Base-by-base conservation (phyloP, 2,888 invertebrate genomes). In the Cyclophora albipunctata region DNA sequence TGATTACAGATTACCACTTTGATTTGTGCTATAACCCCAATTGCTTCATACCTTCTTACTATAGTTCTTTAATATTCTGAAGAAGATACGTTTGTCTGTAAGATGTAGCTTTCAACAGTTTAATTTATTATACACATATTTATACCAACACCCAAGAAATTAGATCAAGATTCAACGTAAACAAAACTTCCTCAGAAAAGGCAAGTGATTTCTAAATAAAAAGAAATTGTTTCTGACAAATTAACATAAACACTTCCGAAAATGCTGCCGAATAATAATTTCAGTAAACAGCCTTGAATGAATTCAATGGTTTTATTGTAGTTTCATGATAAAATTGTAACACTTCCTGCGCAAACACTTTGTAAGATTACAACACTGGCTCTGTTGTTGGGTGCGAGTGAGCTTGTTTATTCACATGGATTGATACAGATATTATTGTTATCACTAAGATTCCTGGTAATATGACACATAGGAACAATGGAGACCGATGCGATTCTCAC, bases 401-500 rank as follows among this genome's bases (percentile, higher is more conserved):
- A 37, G 5, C 37, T 37, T 37, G 37, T 37, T 37, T 37, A 37
- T 37, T 37, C 37, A 37, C 5, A 37, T 37, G 37, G 4, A 35
- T 34, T 35, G 42, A 48, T 43, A 34, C 48, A 37, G 37, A 5
- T 5, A 5, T 37, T 37, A 5, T 37, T 37, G 37, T 37, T 37
- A 37, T 37, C 34, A 2, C 7, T 6, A 37, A 20, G n/a, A 47
- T 43, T 47, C 35, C 7, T 41, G 7, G n/a, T 42, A 35, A 20
- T 43, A n/a, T 40, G 46, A 42, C 46, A 43, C 33, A 43, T 20
- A 7, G 49, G 47, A 55, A 48, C 48, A 54, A 59, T 49, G 20
- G 47, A 57, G 45, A 46, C 46, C 6, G 43, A 43, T 60, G 52
- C 53, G 53, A 59, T 64, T 64, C 60, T 58, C 58, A 63, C 59